Evolutionary conservation across 2,113 vertebrate genomes (phyloP).

Genomic region (Equus przewalskii): DNA sequence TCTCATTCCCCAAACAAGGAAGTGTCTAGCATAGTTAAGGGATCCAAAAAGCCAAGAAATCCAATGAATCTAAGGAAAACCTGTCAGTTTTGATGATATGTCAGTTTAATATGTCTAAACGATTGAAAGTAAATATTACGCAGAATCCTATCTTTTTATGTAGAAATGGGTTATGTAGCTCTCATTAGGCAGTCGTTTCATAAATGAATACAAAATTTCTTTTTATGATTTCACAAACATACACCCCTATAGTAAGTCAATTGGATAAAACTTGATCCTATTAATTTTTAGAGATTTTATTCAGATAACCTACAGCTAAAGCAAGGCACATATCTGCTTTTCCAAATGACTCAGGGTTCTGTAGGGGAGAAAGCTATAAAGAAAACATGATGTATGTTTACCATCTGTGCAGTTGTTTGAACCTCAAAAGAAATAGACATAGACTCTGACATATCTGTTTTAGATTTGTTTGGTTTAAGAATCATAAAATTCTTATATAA

Average conservation of each 20-base stretch:
- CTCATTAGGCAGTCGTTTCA: neutral
- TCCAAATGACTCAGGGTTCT: neutral
- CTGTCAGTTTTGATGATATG: conserved; percentile 1
- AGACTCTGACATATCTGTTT: neutral
- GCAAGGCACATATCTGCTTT: neutral
- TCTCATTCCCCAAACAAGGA: neutral
- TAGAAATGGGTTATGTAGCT: neutral
- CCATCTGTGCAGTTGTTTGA: neutral
- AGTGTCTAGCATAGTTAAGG: neutral
- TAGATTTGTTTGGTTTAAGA: conserved; percentile 18
- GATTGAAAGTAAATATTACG: neutral
- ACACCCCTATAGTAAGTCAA: neutral
- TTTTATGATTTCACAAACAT: conserved; percentile 13
- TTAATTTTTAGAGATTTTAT: conserved; percentile 43
- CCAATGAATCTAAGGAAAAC: neutral
- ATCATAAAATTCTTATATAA: neutral
- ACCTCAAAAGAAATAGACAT: neutral
- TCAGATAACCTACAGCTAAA: conserved; percentile 31
- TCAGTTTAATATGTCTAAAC: neutral
- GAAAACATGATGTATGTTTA: neutral
- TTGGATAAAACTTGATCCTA: neutral
- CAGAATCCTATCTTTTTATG: neutral
- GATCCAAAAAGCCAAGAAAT: neutral
- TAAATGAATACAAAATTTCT: neutral
- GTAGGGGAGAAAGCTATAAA: neutral